Evolutionary conservation across 2,113 vertebrate genomes (phyloP).

Genomic region (Oncorhynchus mykiss): DNA sequence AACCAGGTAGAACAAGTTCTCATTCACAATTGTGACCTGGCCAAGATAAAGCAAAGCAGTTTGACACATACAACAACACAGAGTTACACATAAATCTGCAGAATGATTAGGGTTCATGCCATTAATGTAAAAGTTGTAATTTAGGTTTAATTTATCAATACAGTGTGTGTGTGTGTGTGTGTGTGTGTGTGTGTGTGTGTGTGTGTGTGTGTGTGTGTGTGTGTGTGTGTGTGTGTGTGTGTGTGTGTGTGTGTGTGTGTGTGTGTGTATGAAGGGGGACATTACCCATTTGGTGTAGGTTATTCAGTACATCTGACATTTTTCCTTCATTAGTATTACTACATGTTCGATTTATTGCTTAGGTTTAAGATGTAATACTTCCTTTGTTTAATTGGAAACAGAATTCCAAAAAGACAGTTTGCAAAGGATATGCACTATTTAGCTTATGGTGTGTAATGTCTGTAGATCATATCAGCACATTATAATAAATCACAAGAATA

Average conservation of each 20-base stretch:
- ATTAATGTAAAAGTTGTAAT: neutral
- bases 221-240: too few relatives aligned
- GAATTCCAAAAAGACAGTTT: neutral
- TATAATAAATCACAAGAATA: neutral
- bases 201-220: constrained; percentile 1
- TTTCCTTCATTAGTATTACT: neutral
- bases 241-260: neutral
- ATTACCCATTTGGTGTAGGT: neutral
- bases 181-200: neutral
- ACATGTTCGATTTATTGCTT: neutral
- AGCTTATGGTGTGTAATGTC: neutral
- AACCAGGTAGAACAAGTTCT: too few relatives aligned
- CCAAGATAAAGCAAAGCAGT: too few relatives aligned
- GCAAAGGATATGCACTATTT: neutral
- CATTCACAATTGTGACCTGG: too few relatives aligned
- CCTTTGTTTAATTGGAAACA: neutral
- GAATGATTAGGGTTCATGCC: neutral
- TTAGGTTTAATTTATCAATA: neutral
- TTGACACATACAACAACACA: too few relatives aligned
- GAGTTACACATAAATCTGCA: neutral
- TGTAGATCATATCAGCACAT: neutral
- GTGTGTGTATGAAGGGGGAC: neutral
- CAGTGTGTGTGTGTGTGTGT: constrained; percentile 15
- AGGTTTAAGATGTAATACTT: neutral
- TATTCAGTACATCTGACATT: neutral